These are phyloP conservation scores for Tipula confusa DNA, from an alignment of 2,888 invertebrate genomes.

Conservation along the genomic window DNA sequence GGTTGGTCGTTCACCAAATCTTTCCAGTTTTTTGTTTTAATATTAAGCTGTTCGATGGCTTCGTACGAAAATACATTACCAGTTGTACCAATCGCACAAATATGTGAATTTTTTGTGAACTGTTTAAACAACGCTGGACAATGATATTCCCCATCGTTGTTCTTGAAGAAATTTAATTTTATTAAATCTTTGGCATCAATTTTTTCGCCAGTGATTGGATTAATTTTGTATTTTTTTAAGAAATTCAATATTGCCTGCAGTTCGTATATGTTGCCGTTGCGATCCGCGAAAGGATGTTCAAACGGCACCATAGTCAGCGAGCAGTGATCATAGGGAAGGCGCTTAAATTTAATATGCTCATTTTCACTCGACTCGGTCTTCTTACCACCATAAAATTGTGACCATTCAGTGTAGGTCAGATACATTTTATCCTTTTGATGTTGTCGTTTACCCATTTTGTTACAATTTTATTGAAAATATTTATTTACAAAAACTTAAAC, in stretches of 20 bases:
- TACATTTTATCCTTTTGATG: constrained; percentile 96
- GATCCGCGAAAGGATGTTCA: constrained; percentile 85
- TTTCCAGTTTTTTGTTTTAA: constrained; percentile 90
- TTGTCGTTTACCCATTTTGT: constrained; percentile 85
- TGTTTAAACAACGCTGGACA: constrained; percentile 91
- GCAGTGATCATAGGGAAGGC: constrained; percentile 91
- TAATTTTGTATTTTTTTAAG: constrained; percentile 83
- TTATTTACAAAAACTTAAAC: background rate
- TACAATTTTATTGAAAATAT: background rate
- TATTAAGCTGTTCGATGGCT: constrained; percentile 92
- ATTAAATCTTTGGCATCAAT: constrained; percentile 75
- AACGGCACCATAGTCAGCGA: constrained; percentile 88
- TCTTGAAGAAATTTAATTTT: constrained; percentile 84
- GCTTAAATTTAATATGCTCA: constrained; percentile 77
- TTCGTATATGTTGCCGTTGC: constrained; percentile 90
- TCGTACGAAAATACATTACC: constrained; percentile 96
- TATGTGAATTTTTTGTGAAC: constrained; percentile 90
- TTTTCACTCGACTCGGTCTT: constrained; percentile 63
- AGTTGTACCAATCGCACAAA: constrained; percentile 81
- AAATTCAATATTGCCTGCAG: constrained; percentile 81
- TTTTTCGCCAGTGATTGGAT: constrained; percentile 90
- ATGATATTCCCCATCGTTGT: constrained; percentile 70
- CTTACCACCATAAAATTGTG: constrained; percentile 85
- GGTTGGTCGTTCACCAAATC: constrained; percentile 88
- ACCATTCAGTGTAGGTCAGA: constrained; percentile 83